Percentiles rank a stretch among this genome's conserved stretches.
phyloP scores from a whole-genome alignment of 2,797 vertebrate species.

The Decapterus maruadsi region DNA sequence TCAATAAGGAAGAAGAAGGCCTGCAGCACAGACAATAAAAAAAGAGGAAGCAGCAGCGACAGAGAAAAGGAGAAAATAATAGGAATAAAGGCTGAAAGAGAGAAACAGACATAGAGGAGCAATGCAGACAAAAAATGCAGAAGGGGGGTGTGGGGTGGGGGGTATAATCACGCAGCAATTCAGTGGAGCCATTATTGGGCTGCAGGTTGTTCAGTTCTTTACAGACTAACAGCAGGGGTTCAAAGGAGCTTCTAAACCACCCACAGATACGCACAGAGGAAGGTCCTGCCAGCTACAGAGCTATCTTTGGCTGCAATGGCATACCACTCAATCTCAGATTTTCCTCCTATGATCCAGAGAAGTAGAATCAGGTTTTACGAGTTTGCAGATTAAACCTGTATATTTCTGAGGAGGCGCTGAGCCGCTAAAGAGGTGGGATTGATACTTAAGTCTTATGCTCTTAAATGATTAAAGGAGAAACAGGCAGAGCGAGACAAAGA shows the following conservation, averaged over 20 bases:
- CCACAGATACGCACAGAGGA: slow-evolving; percentile 69
- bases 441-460: slow-evolving; percentile 41
- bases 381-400: slow-evolving; percentile 59
- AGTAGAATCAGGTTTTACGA: slow-evolving; percentile 64
- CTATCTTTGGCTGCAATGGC: slow-evolving; percentile 73
- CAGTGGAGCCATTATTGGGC: slow-evolving; percentile 81
- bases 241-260: slow-evolving; percentile 75
- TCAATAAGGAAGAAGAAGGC: slow-evolving; percentile 40
- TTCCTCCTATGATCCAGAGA: slow-evolving; percentile 59
- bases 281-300: slow-evolving; percentile 72
- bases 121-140: slow-evolving; percentile 66
- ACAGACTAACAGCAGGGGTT: slow-evolving; percentile 80
- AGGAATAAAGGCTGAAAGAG: slow-evolving; percentile 35
- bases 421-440: slow-evolving; percentile 45
- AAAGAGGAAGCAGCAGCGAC: slow-evolving; percentile 33
- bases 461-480: slow-evolving; percentile 44
- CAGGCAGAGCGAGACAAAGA: slow-evolving; percentile 18
- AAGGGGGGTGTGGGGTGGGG: slow-evolving; percentile 36
- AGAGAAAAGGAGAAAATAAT: slow-evolving; percentile 44
- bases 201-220: slow-evolving; percentile 81
- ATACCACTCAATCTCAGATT: slow-evolving; percentile 69
- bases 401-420: slow-evolving; percentile 60
- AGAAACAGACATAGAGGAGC: slow-evolving; percentile 55
- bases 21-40: slow-evolving; percentile 41
- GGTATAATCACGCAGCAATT: slow-evolving; percentile 84